Evolutionary conservation across 2,797 vertebrate genomes (phyloP).

Genomic region (Micrastur ruficollis): DNA sequence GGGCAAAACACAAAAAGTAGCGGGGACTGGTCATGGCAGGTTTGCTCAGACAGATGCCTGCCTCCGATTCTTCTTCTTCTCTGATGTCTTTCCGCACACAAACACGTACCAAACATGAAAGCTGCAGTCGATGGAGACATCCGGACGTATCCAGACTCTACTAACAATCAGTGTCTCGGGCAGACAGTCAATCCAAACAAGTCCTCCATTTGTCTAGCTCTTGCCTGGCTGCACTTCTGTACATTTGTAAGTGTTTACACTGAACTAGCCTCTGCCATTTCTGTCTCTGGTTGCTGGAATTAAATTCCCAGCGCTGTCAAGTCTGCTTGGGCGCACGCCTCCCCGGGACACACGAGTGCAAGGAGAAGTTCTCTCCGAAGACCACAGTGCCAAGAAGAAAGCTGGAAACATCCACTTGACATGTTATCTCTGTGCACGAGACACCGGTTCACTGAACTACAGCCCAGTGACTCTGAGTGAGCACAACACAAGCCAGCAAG

Average conservation of each 20-base stretch:
- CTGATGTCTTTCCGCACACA: constrained; percentile 45
- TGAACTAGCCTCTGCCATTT: constrained; percentile 69
- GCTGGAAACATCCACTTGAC: constrained; percentile 17
- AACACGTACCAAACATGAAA: constrained; percentile 60
- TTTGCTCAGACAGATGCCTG: neutral
- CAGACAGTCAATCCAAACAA: constrained; percentile 71
- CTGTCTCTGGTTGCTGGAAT: constrained; percentile 63
- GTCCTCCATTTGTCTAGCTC: constrained; percentile 42
- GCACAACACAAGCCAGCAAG: neutral
- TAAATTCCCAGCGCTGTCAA: constrained; percentile 57
- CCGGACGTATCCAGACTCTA: constrained; percentile 45
- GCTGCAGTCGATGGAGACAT: constrained; percentile 56
- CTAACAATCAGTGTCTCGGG: constrained; percentile 63
- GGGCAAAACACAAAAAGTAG: neutral
- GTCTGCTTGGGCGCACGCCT: constrained; percentile 42
- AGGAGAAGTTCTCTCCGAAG: neutral
- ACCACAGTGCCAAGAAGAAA: constrained; percentile 15
- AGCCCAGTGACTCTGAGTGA: neutral
- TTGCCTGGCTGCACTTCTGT: constrained; percentile 61
- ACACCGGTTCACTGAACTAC: constrained; percentile 29
- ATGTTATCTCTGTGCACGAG: constrained; percentile 18
- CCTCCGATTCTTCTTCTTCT: constrained; percentile 28
- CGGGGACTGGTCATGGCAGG: neutral
- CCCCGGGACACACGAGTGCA: neutral
- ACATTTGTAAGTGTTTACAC: constrained; percentile 67